Conservation (phyloP, 2,888 invertebrate genomes). For the Troilus luridus region DNA sequence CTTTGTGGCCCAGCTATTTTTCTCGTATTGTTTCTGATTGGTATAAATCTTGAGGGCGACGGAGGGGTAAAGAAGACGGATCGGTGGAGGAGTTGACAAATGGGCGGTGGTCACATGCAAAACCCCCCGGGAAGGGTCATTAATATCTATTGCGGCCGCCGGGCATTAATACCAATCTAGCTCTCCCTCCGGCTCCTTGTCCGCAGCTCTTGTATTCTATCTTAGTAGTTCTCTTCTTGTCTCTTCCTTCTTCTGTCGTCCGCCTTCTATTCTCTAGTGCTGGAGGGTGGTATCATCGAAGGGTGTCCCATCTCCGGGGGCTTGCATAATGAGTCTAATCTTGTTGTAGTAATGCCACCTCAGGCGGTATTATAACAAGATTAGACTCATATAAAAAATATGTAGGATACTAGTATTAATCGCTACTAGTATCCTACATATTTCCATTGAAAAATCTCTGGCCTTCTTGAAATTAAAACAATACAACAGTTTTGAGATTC, state of each 20-base stretch:
- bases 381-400: too few species aligned
- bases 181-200: conserved; percentile 50
- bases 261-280: neutral
- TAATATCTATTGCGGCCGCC: conserved; percentile 63
- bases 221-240: conserved; percentile 2
- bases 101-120: conserved; percentile 64
- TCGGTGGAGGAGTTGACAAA: conserved; percentile 62
- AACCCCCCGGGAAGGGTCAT: conserved; percentile 62
- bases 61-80: conserved; percentile 63
- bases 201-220: conserved; percentile 28
- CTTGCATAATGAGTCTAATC: neutral
- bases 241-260: neutral
- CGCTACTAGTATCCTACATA: too few species aligned
- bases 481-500: too few species aligned
- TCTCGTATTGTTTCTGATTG: conserved; percentile 65
- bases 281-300: neutral
- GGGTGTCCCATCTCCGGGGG: neutral
- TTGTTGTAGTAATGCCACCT: neutral
- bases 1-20: conserved; percentile 63
- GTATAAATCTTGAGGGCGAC: conserved; percentile 63
- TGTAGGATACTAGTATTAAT: too few species aligned
- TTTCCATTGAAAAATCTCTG: too few species aligned
- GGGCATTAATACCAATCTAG: conserved; percentile 64
- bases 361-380: neutral
- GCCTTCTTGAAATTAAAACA: too few species aligned